These are phyloP conservation scores for Capreolus pygargus DNA, from an alignment of 2,113 vertebrate genomes.

Conservation along the genomic window DNA sequence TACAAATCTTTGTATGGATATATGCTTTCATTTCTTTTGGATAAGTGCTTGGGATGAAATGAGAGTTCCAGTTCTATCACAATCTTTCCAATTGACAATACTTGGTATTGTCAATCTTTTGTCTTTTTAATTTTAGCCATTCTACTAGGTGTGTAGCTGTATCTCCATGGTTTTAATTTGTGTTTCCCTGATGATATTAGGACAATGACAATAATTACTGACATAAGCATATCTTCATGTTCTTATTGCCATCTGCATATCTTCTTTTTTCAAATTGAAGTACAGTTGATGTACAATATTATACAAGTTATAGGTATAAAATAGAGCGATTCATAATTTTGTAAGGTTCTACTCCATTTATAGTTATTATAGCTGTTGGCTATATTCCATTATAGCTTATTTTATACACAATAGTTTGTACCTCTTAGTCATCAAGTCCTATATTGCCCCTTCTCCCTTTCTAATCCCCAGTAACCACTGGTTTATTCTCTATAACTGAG, in stretches of 20 bases:
- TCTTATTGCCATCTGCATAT: not conserved
- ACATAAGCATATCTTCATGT: not conserved
- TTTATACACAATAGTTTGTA: not conserved
- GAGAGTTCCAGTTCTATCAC: not conserved
- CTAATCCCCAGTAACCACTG: not conserved
- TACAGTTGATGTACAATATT: not conserved
- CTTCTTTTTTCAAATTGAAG: not conserved
- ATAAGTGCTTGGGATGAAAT: not conserved
- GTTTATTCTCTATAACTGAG: not conserved
- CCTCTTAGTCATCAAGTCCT: not conserved
- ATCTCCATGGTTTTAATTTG: not conserved
- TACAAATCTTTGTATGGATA: not conserved
- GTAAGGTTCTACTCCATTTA: not conserved
- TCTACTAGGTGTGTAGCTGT: not conserved
- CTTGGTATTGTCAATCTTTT: not conserved
- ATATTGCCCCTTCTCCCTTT: not conserved
- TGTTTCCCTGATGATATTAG: not conserved
- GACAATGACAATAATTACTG: not conserved
- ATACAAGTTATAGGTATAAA: not conserved
- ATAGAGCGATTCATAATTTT: not conserved
- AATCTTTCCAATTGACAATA: not conserved
- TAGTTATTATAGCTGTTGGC: not conserved
- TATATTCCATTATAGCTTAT: not conserved
- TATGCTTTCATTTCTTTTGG: not conserved
- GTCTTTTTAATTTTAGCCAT: not conserved